A percentile compares a stretch with the other conserved stretches of the same genome.
Evolutionary conservation across 2,888 invertebrate species (phyloP).

Genomic region (Sympetrum striolatum): DNA sequence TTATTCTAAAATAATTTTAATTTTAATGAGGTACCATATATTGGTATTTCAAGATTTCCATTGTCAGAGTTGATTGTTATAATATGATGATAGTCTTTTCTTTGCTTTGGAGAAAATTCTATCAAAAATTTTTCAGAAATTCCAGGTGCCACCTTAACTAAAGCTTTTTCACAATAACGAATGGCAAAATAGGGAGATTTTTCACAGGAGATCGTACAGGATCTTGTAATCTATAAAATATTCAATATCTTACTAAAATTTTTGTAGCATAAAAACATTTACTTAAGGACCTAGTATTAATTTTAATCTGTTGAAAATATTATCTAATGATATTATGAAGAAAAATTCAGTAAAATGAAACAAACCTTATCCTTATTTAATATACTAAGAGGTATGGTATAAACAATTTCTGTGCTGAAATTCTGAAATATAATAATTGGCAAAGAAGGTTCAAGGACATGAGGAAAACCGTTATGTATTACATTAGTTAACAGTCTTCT

Average conservation of each 20-base stretch:
- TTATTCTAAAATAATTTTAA: slow-evolving; percentile 52
- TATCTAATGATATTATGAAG: not conserved
- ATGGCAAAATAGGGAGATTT: slow-evolving; percentile 64
- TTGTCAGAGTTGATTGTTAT: slow-evolving; percentile 64
- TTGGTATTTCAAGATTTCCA: slow-evolving; percentile 64
- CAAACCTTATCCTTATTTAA: slow-evolving; percentile 66
- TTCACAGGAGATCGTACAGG: slow-evolving; percentile 62
- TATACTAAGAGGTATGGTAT: slow-evolving; percentile 63
- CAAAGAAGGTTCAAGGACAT: slow-evolving; percentile 56
- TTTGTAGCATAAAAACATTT: no score
- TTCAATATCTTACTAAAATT: no score
- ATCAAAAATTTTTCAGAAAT: slow-evolving; percentile 68
- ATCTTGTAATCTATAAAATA: slow-evolving; percentile 62
- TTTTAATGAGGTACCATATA: slow-evolving; percentile 69
- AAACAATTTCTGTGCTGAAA: slow-evolving; percentile 63
- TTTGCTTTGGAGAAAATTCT: slow-evolving; percentile 67
- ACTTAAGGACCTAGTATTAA: no score
- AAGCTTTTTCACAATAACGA: slow-evolving; percentile 59
- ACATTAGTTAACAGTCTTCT: not conserved
- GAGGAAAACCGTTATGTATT: not conserved
- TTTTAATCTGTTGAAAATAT: no score
- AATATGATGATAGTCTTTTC: slow-evolving; percentile 65
- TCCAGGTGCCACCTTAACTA: slow-evolving; percentile 72
- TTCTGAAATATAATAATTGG: slow-evolving; percentile 68
- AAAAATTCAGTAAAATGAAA: not conserved